These are phyloP conservation scores for Myanophis thanlyinensis DNA, from an alignment of 2,113 vertebrate species.

Conservation along the genomic window DNA sequence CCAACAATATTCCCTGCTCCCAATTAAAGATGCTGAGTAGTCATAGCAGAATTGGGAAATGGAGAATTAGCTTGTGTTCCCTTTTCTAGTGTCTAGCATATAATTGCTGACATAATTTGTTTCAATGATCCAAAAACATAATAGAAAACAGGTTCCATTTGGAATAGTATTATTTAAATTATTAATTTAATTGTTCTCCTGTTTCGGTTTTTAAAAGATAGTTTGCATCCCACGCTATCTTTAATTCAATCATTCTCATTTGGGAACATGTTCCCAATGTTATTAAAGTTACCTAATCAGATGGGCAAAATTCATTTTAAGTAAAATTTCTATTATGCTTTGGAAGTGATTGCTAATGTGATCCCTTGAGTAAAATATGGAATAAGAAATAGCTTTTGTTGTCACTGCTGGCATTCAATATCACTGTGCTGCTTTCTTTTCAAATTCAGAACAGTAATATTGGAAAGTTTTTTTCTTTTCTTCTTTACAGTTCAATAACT, in stretches of 20 bases:
- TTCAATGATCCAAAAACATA: not conserved
- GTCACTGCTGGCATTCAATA: not conserved
- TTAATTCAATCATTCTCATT: not conserved
- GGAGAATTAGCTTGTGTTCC: not conserved
- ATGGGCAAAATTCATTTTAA: not conserved
- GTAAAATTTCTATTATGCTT: not conserved
- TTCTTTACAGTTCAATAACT: not conserved
- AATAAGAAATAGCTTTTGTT: not conserved
- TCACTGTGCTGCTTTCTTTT: conserved; percentile 7
- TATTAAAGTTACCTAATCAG: not conserved
- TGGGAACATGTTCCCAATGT: not conserved
- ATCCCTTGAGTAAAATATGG: not conserved
- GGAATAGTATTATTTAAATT: not conserved
- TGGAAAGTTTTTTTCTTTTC: not conserved
- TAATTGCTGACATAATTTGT: not conserved
- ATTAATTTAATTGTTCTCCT: not conserved
- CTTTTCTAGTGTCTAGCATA: not conserved
- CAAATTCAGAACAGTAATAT: not conserved
- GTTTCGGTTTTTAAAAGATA: not conserved
- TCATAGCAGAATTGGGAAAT: not conserved
- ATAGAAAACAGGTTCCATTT: not conserved
- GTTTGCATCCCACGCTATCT: not conserved
- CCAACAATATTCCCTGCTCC: not conserved
- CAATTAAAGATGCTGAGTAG: not conserved
- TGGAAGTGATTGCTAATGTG: not conserved